Evolutionary conservation across 2,888 invertebrate genomes (phyloP).

Genomic region (Xylota sylvarum): DNA sequence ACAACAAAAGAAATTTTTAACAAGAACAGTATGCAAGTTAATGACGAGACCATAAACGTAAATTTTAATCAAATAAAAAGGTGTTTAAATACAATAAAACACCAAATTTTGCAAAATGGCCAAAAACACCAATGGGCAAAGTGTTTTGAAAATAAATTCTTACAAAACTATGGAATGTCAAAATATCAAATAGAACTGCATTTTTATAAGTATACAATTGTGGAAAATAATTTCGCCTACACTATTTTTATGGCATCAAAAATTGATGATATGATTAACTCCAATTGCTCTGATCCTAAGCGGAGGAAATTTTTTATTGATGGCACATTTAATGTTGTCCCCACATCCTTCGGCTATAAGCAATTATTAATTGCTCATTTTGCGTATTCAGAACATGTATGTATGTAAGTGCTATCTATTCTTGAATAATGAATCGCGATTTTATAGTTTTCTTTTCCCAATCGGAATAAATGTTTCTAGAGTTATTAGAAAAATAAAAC

Average conservation of each 20-base stretch:
- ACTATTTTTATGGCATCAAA: no score
- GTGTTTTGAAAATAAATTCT: conserved; percentile 27
- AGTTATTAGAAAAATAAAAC: no score
- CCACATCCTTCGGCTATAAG: no score
- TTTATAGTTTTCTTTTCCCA: no score
- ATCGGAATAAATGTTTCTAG: no score
- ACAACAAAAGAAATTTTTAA: conserved; percentile 5
- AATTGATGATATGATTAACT: conserved; percentile 12
- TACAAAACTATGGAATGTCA: conserved; percentile 1
- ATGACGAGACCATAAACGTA: not conserved
- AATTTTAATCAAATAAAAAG: not conserved
- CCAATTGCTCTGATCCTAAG: no score
- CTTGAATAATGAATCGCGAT: no score
- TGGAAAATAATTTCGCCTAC: no score
- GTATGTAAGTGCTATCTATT: no score
- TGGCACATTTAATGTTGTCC: conserved; percentile 16
- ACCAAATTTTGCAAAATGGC: not conserved
- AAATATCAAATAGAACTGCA: conserved; percentile 8
- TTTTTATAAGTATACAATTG: no score
- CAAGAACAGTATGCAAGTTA: not conserved
- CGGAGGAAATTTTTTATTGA: conserved; percentile 6
- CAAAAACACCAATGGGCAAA: conserved; percentile 29
- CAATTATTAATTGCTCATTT: no score
- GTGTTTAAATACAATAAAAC: not conserved
- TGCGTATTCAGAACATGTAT: no score